Conservation (phyloP, 2,888 invertebrate genomes). For the Chrysotoxum bicinctum region DNA sequence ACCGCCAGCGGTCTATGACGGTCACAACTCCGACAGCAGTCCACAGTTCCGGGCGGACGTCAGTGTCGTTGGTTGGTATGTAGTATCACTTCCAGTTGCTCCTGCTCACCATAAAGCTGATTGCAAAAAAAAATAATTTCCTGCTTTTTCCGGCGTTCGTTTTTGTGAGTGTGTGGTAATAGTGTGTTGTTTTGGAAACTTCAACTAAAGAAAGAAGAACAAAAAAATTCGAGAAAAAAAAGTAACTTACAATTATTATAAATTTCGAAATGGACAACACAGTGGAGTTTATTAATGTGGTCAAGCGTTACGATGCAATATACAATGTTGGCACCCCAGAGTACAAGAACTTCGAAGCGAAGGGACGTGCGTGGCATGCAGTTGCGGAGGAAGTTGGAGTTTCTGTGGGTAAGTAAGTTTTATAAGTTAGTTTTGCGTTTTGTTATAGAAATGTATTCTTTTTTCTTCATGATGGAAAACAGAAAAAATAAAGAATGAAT, state of each 20-base stretch:
- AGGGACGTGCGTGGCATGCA: constrained; percentile 80
- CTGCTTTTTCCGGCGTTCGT: not conserved
- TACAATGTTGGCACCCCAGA: constrained; percentile 81
- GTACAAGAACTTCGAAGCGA: constrained; percentile 81
- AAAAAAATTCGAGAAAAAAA: not conserved
- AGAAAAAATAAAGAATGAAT: constrained; percentile 10
- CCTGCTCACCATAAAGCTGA: constrained; percentile 22
- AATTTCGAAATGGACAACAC: constrained; percentile 77
- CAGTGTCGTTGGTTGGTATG: constrained; percentile 32
- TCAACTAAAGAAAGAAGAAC: not conserved
- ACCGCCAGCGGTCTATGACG: constrained; percentile 71
- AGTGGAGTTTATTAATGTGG: constrained; percentile 80
- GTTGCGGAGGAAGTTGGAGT: constrained; percentile 81
- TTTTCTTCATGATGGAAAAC: not conserved
- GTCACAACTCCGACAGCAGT: constrained; percentile 34
- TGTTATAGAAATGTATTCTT: not conserved
- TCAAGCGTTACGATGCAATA: constrained; percentile 80
- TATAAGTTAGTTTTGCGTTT: not conserved
- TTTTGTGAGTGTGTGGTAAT: not conserved
- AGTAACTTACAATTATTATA: not conserved
- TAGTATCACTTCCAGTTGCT: constrained; percentile 41
- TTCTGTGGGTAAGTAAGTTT: constrained; percentile 78
- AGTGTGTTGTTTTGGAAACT: constrained; percentile 7
- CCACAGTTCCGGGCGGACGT: constrained; percentile 47
- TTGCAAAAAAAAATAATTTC: constrained; percentile 18